A percentile compares a stretch with the other conserved stretches of the same genome.
phyloP scores from a whole-genome alignment of 2,888 invertebrate genomes.

The Drosophila koepferae region DNA sequence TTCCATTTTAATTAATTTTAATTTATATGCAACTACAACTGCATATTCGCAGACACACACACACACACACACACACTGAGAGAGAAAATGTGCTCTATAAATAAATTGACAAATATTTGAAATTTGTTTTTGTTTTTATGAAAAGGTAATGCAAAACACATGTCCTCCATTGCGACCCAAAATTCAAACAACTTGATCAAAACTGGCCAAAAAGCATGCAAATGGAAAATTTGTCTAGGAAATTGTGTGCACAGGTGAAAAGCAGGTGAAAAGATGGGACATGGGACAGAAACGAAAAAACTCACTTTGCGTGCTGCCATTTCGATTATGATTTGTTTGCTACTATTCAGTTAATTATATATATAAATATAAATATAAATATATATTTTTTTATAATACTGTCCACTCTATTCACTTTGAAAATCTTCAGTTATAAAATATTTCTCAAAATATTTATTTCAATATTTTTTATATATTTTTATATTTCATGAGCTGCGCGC shows the following conservation, averaged over 20 bases:
- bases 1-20: slow-evolving; percentile 80
- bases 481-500: slow-evolving; percentile 39
- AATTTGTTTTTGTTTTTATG: slow-evolving; percentile 46
- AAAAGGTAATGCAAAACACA: slow-evolving; percentile 78
- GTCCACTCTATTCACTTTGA: slow-evolving; percentile 39
- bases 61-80: slow-evolving; percentile 26
- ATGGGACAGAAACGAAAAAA: slow-evolving; percentile 24
- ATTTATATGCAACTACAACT: slow-evolving; percentile 75
- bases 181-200: slow-evolving; percentile 19
- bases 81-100: slow-evolving; percentile 60
- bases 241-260: slow-evolving; percentile 38
- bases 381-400: slow-evolving; percentile 48
- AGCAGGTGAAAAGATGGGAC: not conserved
- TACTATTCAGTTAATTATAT: slow-evolving; percentile 38
- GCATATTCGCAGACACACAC: slow-evolving; percentile 38
- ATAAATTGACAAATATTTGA: slow-evolving; percentile 69
- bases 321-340: slow-evolving; percentile 27
- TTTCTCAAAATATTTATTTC: slow-evolving; percentile 28
- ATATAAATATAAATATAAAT: not conserved
- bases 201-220: slow-evolving; percentile 16
- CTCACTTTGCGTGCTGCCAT: slow-evolving; percentile 82
- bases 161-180: slow-evolving; percentile 66
- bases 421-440: slow-evolving; percentile 9
- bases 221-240: slow-evolving; percentile 42
- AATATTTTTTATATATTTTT: slow-evolving; percentile 8